Base-by-base conservation (phyloP, 2,797 vertebrate species). In the Mycteria americana region DNA sequence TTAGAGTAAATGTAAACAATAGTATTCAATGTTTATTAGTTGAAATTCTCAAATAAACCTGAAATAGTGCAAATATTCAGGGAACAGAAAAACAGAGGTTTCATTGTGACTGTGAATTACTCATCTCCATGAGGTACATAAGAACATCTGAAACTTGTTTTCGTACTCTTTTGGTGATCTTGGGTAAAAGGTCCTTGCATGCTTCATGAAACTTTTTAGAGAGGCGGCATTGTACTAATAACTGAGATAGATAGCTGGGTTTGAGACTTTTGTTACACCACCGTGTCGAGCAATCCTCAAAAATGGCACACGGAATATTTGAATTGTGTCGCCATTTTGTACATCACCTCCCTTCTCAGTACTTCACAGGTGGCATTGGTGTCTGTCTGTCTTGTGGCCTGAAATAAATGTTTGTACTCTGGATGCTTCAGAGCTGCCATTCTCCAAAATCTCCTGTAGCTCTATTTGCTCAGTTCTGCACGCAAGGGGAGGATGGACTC, bases 381-480 rank as follows among this genome's bases (percentile, higher is more conserved):
- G 22, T 85, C 24, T 31, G 33, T 87, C 37, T 63, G 30, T 30
- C 67, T 76, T 62, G 45, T 77, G 81, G 33, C 46, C 77, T 73
- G 43, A 57, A 72, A 87, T 31, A 84, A 86, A 79, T 60, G 21
- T 88, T 95, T 93, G 64, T 65, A 22, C 10, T 89, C 85, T 23
- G 86, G 46, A 28, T 93, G 37, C 25, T 92, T 94, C 64, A 73
- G 60, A 93, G 68, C 30, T 85, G 63, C 51, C 30, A n/a, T 80
- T 94, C 72, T 92, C 68, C 82, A 89, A 80, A 93, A 92, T 62
- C 86, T 54, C 72, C 64, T 65, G 39, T 80, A 94, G 81, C 46
- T 94, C 41, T 70, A 8, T 95, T 94, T 92, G 56, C 56, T 92
- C 75, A 72, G 53, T 79, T 96, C 85, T 89, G 37, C 88, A 65